Conservation (phyloP, 2,888 invertebrate genomes). For the Polydrusus pterygomalis region DNA sequence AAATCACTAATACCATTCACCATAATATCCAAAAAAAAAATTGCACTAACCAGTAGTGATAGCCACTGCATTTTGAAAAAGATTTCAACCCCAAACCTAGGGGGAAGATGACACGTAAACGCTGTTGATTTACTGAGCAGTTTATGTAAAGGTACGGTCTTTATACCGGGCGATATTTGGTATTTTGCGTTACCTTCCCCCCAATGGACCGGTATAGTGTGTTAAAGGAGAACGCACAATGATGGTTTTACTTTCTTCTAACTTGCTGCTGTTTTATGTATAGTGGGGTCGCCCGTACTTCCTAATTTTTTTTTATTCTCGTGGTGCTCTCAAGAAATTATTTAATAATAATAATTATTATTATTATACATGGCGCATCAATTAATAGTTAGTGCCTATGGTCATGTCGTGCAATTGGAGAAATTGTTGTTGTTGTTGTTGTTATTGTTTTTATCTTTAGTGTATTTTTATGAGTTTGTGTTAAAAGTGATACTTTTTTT, state of each 20-base stretch:
- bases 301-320: conserved; percentile 36
- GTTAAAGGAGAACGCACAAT: conserved; percentile 58
- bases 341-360: conserved; percentile 29
- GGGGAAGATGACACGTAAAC: conserved; percentile 65
- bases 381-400: background rate
- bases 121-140: conserved; percentile 68
- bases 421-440: no score
- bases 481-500: background rate
- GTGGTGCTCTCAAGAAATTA: conserved; percentile 11
- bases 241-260: conserved; percentile 54
- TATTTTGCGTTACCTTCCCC: conserved; percentile 66
- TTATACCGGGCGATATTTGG: conserved; percentile 68
- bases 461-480: background rate
- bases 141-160: conserved; percentile 63
- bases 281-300: conserved; percentile 41
- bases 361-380: conserved; percentile 17
- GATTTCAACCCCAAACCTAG: conserved; percentile 54
- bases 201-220: conserved; percentile 53
- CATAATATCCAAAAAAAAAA: conserved; percentile 51
- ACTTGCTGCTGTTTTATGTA: conserved; percentile 28
- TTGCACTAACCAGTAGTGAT: conserved; percentile 71
- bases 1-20: conserved; percentile 64
- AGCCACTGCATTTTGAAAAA: conserved; percentile 70
- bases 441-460: background rate
- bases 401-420: background rate